A percentile compares a stretch with the other conserved stretches of the same genome.
Conservation (phyloP, 2,113 vertebrate species). For the Picathartes gymnocephalus region DNA sequence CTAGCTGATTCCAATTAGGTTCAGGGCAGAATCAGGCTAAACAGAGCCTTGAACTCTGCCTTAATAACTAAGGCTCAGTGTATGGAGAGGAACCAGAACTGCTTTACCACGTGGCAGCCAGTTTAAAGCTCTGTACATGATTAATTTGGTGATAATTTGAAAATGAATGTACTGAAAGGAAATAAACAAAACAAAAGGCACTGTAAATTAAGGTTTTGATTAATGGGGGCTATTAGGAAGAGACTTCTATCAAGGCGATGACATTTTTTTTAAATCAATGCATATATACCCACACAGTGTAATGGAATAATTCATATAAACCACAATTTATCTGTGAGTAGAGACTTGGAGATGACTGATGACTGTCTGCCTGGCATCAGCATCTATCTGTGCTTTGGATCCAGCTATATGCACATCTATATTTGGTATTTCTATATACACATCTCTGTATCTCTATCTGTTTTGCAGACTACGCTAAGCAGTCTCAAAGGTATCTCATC, state of each 20-base stretch:
- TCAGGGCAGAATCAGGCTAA: conserved; percentile 36
- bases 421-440: neutral
- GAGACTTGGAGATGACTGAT: neutral
- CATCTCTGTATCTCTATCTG: neutral
- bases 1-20: conserved; percentile 26
- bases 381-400: neutral
- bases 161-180: conserved; percentile 39
- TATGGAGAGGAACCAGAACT: conserved; percentile 24
- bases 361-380: neutral
- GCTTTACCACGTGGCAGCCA: neutral
- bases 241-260: neutral
- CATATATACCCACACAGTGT: neutral
- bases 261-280: neutral
- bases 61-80: conserved; percentile 11
- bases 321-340: neutral
- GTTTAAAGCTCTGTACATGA: conserved; percentile 1
- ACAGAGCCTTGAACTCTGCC: conserved; percentile 25
- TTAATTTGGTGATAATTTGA: conserved; percentile 40
- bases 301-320: neutral
- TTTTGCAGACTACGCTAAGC: neutral
- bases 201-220: conserved; percentile 27
- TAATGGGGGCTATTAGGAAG: neutral
- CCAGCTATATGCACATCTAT: neutral
- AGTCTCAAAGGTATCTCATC: neutral
- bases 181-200: conserved; percentile 35